Conservation (phyloP, 2,888 invertebrate species). For the Polia nebulosa region DNA sequence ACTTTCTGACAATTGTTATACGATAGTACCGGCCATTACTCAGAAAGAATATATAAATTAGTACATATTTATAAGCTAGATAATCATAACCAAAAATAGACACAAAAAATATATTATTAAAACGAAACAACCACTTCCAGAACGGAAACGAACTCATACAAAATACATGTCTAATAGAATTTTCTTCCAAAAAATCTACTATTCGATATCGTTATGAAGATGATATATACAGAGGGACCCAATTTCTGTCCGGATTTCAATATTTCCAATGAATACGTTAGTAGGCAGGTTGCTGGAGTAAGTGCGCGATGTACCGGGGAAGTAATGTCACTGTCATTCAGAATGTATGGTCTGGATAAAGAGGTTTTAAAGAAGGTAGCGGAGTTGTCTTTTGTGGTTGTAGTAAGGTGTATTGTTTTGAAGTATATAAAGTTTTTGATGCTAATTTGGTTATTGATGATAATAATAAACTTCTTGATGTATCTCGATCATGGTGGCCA, state of each 20-base stretch:
- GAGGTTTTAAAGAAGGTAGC: neutral
- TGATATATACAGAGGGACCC: conserved; percentile 70
- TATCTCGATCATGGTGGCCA: no score
- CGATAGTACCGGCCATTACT: neutral
- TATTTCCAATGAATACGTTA: conserved; percentile 78
- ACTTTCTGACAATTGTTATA: neutral
- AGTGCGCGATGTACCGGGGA: conserved; percentile 26
- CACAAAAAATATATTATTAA: conserved; percentile 27
- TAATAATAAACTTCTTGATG: no score
- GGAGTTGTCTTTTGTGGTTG: neutral
- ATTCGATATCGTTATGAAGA: conserved; percentile 56
- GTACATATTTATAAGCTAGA: neutral
- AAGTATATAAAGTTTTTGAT: no score
- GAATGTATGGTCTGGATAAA: conserved; percentile 42
- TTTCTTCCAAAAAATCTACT: conserved; percentile 50
- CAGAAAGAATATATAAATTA: neutral
- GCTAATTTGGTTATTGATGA: no score
- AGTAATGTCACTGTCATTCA: conserved; percentile 34
- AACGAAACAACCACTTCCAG: conserved; percentile 24
- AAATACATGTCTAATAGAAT: conserved; percentile 52
- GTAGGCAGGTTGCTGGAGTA: conserved; percentile 58
- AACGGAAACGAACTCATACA: conserved; percentile 38
- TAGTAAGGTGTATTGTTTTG: neutral
- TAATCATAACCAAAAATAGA: neutral
- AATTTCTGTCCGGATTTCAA: conserved; percentile 72